Evolutionary conservation across 2,888 invertebrate species (phyloP), one percentile per base, ranked within the genome.

Genomic region (Apotomis betuletana): DNA sequence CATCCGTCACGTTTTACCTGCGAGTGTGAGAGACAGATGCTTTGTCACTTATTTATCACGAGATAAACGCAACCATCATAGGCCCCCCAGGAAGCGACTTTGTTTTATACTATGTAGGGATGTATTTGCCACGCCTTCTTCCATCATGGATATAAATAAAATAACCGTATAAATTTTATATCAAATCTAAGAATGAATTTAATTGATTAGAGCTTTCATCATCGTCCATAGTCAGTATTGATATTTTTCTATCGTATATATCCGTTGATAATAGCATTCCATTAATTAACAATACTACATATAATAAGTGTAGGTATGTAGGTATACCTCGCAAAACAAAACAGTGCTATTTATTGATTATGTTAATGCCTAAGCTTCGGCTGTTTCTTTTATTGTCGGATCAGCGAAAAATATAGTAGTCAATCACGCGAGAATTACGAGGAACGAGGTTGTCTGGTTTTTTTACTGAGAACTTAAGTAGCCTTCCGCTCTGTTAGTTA

Each of bases 271-370:
- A 46, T 46, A 8, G 10, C 8, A 49, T 9, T 49, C 5, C 10
- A 41, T 49, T 49, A 49, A 49, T 49, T 49, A 49, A 49, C 10
- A 49, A 6, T 9, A 9, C 49, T 49, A 6, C 9, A 12, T 27
- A 9, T 10, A 9, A 27, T 36, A 3, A 4, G n/a, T 36, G 38
- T 36, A 58, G n/a, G n/a, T n/a, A 36, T 13, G 15, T n/a, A n/a
- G n/a, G n/a, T 8, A 38, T 15, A 41, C 9, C 4, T 12, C 44
- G 12, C 44, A 15, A 15, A 46, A 57, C 44, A 65, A 46, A 55
- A 55, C 55, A 46, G 64, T 76, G 77, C 80, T 82, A 80, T 82
- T 78, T 86, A 88, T 87, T 83, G 87, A 86, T 87, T 85, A 86
- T 84, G 85, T 74, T 80, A 85, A 86, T 84, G 60, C 75, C 58